Conservation (phyloP, 2,888 invertebrate genomes). For the Panopea generosa region DNA sequence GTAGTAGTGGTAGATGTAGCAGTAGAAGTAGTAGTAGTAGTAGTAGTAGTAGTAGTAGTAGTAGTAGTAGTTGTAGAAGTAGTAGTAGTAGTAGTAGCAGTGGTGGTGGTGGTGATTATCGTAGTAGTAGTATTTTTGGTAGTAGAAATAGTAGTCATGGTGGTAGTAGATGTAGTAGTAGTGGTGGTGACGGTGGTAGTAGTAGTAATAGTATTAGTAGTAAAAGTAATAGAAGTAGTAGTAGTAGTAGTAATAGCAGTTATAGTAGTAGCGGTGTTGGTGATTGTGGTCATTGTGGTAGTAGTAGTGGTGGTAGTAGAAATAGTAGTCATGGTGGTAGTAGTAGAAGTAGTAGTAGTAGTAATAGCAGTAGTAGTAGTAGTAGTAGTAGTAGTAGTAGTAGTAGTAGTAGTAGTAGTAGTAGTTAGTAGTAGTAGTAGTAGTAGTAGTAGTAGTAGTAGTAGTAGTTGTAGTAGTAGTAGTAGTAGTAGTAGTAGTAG, state of each 20-base stretch:
- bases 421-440: slow-evolving; percentile 30
- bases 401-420: slow-evolving; percentile 33
- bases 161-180: too few species aligned
- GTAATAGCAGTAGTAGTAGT: slow-evolving; percentile 14
- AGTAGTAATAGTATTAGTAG: slow-evolving; percentile 15
- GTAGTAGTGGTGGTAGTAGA: slow-evolving; percentile 21
- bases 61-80: too few species aligned
- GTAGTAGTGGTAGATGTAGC: slow-evolving; percentile 1
- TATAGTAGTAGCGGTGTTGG: slow-evolving; percentile 28
- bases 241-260: slow-evolving; percentile 28
- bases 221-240: slow-evolving; percentile 20
- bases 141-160: too few species aligned
- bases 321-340: slow-evolving; percentile 14
- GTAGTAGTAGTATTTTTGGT: neutral
- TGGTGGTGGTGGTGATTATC: neutral
- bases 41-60: too few species aligned
- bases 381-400: slow-evolving; percentile 19
- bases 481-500: slow-evolving; percentile 22
- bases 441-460: slow-evolving; percentile 25
- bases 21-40: neutral
- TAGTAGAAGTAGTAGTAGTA: slow-evolving; percentile 22
- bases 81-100: too few species aligned
- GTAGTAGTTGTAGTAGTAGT: slow-evolving; percentile 25
- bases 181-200: slow-evolving; percentile 4
- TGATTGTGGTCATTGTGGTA: slow-evolving; percentile 26